Evolutionary conservation across 2,888 invertebrate species (phyloP).

Genomic region (Acronicta leporina): DNA sequence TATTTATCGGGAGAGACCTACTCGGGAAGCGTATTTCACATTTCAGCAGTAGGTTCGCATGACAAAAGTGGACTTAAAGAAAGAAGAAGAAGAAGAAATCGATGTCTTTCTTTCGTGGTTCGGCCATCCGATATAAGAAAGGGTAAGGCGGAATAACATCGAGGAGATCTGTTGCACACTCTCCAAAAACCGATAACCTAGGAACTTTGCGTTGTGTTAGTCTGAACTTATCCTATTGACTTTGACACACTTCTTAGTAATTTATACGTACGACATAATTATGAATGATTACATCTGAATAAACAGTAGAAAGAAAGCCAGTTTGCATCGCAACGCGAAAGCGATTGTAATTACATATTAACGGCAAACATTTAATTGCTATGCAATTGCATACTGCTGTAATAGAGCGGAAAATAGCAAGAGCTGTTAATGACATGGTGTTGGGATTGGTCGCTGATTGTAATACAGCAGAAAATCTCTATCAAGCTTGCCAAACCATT

Average conservation of each 20-base stretch:
- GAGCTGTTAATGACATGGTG: constrained; percentile 23
- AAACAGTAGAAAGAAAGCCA: constrained; percentile 29
- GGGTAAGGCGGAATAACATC: too few relatives aligned
- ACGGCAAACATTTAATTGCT: constrained; percentile 32
- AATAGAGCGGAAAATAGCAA: constrained; percentile 42
- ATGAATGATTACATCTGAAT: constrained; percentile 38
- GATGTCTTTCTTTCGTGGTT: too few relatives aligned
- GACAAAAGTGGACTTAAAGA: too few relatives aligned
- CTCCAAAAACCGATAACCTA: too few relatives aligned
- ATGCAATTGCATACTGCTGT: constrained; percentile 24
- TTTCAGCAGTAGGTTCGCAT: too few relatives aligned
- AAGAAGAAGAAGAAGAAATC: too few relatives aligned
- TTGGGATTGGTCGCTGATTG: constrained; percentile 13
- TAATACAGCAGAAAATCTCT: not conserved
- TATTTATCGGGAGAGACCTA: too few relatives aligned
- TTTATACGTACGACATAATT: constrained; percentile 13
- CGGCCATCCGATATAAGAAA: too few relatives aligned
- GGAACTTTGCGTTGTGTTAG: too few relatives aligned
- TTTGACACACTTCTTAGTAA: constrained; percentile 40
- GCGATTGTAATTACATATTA: constrained; percentile 36
- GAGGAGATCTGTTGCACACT: too few relatives aligned
- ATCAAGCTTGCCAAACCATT: too few relatives aligned
- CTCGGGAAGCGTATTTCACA: too few relatives aligned
- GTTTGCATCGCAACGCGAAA: constrained; percentile 20
- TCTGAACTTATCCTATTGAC: constrained; percentile 40